These are phyloP conservation scores for Andrena cerasifolii DNA, from an alignment of 1,140 invertebrate genomes.

Conservation along the genomic window DNA sequence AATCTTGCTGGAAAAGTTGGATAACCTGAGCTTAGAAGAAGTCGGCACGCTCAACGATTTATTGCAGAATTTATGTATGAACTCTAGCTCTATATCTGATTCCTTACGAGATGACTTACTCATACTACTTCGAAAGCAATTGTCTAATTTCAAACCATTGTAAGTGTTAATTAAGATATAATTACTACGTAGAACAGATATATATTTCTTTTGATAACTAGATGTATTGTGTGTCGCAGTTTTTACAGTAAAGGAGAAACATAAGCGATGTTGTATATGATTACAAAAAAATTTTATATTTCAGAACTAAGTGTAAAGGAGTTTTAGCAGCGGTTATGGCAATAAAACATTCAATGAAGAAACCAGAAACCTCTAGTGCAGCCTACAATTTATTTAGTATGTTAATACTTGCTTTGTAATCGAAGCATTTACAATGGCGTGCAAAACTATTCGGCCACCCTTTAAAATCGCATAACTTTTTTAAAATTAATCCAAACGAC, in stretches of 20 bases:
- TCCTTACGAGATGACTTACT: slow-evolving; percentile 84
- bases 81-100: slow-evolving; percentile 76
- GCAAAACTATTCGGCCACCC: slow-evolving; percentile 25
- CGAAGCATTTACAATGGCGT: slow-evolving; percentile 5
- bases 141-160: slow-evolving; percentile 81
- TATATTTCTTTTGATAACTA: no score
- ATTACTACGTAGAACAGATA: neutral
- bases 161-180: slow-evolving; percentile 66
- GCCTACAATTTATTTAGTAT: slow-evolving; percentile 75
- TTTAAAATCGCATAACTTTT: no score
- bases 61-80: slow-evolving; percentile 82
- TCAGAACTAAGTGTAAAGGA: slow-evolving; percentile 79
- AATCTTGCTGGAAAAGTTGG: slow-evolving; percentile 84
- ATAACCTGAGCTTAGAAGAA: slow-evolving; percentile 83
- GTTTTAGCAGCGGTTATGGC: slow-evolving; percentile 81
- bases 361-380: slow-evolving; percentile 64
- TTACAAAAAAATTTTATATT: slow-evolving; percentile 41
- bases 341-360: slow-evolving; percentile 79
- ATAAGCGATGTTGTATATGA: no score
- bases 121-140: slow-evolving; percentile 85
- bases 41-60: slow-evolving; percentile 83
- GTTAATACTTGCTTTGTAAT: slow-evolving; percentile 41
- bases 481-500: no score
- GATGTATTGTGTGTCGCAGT: no score
- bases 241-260: neutral